Percentiles rank a stretch among this genome's conserved stretches.
These are phyloP conservation scores for Limnothrissa miodon DNA, from an alignment of 2,113 vertebrate species.

Conservation along the genomic window DNA sequence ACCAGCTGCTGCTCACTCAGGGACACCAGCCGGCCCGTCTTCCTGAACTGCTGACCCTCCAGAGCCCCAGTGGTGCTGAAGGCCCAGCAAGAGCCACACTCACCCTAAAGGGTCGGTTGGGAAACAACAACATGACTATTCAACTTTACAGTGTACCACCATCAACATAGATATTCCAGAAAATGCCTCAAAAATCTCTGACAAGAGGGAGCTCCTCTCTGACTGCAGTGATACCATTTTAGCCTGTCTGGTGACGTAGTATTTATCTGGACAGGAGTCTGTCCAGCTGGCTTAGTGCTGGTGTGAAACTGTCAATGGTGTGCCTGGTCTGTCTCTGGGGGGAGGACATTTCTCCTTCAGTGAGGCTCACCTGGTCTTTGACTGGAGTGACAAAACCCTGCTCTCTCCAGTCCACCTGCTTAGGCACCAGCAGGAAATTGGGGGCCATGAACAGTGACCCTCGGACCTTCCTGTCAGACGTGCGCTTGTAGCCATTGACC, in stretches of 20 bases:
- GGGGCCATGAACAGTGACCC: constrained; percentile 78
- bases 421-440: constrained; percentile 67
- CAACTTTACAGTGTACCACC: too few species aligned
- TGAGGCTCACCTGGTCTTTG: constrained; percentile 83
- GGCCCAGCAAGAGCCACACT: constrained; percentile 82
- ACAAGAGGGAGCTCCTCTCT: neutral
- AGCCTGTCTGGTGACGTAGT: too few species aligned
- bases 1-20: constrained; percentile 83
- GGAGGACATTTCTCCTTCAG: neutral
- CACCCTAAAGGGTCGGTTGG: constrained; percentile 61
- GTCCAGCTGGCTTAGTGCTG: neutral
- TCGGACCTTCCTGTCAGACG: constrained; percentile 50
- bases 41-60: constrained; percentile 80
- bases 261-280: too few species aligned
- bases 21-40: constrained; percentile 71
- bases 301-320: too few species aligned
- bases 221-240: neutral
- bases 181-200: too few species aligned
- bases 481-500: constrained; percentile 80
- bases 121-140: too few species aligned
- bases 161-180: too few species aligned
- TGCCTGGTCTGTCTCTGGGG: neutral
- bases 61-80: constrained; percentile 79
- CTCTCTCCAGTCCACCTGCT: constrained; percentile 83
- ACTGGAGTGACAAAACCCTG: constrained; percentile 89